These are phyloP conservation scores for Drepanosiphum platanoidis DNA, from an alignment of 2,888 invertebrate genomes.

Conservation along the genomic window DNA sequence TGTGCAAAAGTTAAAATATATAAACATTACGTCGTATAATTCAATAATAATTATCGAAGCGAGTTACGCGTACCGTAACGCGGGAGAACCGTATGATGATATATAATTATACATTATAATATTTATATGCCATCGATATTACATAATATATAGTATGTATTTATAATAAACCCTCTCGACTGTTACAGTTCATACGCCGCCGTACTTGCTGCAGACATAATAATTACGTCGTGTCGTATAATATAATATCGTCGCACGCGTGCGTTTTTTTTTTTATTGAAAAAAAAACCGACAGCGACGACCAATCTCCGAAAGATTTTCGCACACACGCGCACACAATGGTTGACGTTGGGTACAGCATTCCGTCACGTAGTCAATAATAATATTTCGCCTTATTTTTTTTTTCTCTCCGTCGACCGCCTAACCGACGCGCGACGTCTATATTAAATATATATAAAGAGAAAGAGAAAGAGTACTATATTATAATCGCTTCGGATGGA, in stretches of 20 bases:
- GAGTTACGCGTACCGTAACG: background rate
- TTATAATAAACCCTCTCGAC: no score
- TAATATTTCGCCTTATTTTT: conserved; percentile 32
- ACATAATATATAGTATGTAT: no score
- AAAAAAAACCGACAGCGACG: background rate
- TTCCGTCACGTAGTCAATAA: conserved; percentile 53
- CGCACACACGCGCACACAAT: background rate
- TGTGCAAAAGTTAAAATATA: background rate
- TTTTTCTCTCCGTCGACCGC: background rate
- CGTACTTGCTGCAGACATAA: background rate
- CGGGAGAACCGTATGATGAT: background rate
- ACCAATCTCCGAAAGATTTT: background rate
- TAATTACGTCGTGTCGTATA: background rate
- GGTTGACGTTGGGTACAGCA: background rate
- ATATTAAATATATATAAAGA: conserved; percentile 1
- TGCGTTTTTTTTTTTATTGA: background rate
- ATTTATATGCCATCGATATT: no score
- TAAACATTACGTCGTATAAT: background rate
- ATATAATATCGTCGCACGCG: background rate
- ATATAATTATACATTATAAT: background rate
- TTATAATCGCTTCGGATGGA: conserved; percentile 4
- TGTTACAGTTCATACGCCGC: no score
- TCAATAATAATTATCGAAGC: background rate
- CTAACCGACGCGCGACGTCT: background rate
- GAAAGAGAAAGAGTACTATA: no score